Evolutionary conservation across 2,888 invertebrate genomes (phyloP).

Genomic region (Furcula furcula): DNA sequence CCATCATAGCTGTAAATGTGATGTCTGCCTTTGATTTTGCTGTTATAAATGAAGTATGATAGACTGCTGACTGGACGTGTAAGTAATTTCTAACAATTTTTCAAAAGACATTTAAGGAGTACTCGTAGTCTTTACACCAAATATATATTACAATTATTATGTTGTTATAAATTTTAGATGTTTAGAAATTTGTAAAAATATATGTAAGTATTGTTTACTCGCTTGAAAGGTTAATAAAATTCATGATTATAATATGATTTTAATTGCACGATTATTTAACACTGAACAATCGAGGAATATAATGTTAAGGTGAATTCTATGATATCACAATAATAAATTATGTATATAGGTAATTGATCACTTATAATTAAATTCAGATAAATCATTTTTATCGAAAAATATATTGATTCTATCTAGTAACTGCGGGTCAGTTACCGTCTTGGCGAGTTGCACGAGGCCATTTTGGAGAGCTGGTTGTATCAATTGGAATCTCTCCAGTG

Average conservation of each 20-base stretch:
- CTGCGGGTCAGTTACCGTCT: constrained; percentile 72
- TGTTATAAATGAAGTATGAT: constrained; percentile 24
- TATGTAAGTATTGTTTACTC: constrained; percentile 46
- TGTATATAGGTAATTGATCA: constrained; percentile 66
- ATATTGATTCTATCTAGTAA: constrained; percentile 76
- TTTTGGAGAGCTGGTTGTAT: constrained; percentile 67
- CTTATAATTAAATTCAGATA: constrained; percentile 68
- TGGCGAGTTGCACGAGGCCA: constrained; percentile 69
- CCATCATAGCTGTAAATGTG: constrained; percentile 50
- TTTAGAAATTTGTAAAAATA: constrained; percentile 43
- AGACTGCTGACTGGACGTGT: constrained; percentile 59
- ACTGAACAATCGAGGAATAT: constrained; percentile 67
- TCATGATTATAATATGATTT: constrained; percentile 52
- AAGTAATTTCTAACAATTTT: constrained; percentile 50
- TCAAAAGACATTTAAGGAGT: constrained; percentile 63
- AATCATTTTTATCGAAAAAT: constrained; percentile 78
- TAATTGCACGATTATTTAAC: constrained; percentile 67
- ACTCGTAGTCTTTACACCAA: constrained; percentile 67
- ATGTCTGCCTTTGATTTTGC: constrained; percentile 32
- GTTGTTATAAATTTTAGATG: constrained; percentile 63
- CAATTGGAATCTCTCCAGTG: constrained; percentile 81
- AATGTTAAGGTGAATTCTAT: constrained; percentile 48
- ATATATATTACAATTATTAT: constrained; percentile 53
- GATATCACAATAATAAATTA: constrained; percentile 64
- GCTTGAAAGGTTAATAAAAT: constrained; percentile 46